Evolutionary conservation across 2,888 invertebrate species (phyloP), one percentile per base, ranked within the genome.

Genomic region (Agrotis segetum): DNA sequence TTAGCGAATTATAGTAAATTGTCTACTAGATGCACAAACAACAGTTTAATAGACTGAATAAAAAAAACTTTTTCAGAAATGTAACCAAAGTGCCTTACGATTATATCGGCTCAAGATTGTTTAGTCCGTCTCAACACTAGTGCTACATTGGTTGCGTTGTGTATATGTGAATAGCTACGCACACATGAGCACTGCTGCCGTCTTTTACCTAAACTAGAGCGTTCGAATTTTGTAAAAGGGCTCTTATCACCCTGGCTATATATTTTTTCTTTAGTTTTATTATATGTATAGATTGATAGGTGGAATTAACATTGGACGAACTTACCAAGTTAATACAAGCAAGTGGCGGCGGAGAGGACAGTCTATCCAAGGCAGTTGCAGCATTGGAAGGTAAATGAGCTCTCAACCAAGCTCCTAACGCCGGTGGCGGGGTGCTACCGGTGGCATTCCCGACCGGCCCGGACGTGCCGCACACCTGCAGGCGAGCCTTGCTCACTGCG

Each of bases 371-470:
- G 17, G 92, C 93, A 2, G 93, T 88, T 3, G 90, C 89, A 1
- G 93, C 94, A 59, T 86, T 86, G 40, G 93, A 70, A 0, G 95
- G 92, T 79, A 96, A 84, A 67, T 93, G 92, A 7, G 92, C 91
- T 19, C 95, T 90, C 56, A 96, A 87, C 95, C 94, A 94, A 17
- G 94, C 89, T 46, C 93, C 94, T 16, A 95, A 86, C 2, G 93
- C 89, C 6, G 94, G 91, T 71, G 93, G 90, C 55, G 91, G 85
- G 21, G 90, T 85, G 76, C 88, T 84, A 21, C 88, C 88, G 55
- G 88, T 83, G 60, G 88, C 89, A 71, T 87, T 85, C 52, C 90
- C 88, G 69, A 86, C 88, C 40, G 83, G 87, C 5, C 86, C 87
- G 4, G 87, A 87, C 0, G 90, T 88, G 50, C 93, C 92, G 89